These are phyloP conservation scores for Dione vanillae DNA, from an alignment of 2,888 invertebrate species.

Conservation along the genomic window DNA sequence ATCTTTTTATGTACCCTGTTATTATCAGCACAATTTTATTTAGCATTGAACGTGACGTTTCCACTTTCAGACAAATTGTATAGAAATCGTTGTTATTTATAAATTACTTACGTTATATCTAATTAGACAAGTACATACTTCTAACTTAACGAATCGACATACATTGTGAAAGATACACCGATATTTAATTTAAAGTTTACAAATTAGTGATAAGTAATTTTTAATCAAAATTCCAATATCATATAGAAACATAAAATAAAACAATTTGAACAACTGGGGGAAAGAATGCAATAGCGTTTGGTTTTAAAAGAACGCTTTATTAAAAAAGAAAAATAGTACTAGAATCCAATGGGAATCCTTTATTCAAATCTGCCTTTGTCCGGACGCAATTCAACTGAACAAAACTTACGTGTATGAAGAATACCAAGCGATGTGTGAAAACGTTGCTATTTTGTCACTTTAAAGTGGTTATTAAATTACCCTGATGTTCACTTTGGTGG, in stretches of 20 bases:
- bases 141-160: no score
- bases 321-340: conserved; percentile 29
- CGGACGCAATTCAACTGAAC: conserved; percentile 24
- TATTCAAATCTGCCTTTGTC: conserved; percentile 31
- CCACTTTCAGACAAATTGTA: no score
- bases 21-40: no score
- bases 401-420: conserved; percentile 30
- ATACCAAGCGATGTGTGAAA: conserved; percentile 24
- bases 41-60: no score
- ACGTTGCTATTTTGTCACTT: conserved; percentile 18
- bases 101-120: no score
- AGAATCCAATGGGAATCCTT: conserved; percentile 30
- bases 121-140: no score
- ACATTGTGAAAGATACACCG: no score
- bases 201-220: no score
- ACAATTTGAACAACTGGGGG: background rate
- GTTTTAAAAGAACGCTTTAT: conserved; percentile 29
- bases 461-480: conserved; percentile 5
- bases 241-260: background rate
- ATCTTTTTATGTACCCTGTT: no score
- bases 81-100: no score
- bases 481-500: background rate
- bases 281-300: conserved; percentile 27
- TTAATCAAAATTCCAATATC: no score
- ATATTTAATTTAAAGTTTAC: no score